A percentile compares a stretch with the other conserved stretches of the same genome.
These are phyloP conservation scores for Pithys albifrons DNA, from an alignment of 2,113 vertebrate species.

Conservation along the genomic window DNA sequence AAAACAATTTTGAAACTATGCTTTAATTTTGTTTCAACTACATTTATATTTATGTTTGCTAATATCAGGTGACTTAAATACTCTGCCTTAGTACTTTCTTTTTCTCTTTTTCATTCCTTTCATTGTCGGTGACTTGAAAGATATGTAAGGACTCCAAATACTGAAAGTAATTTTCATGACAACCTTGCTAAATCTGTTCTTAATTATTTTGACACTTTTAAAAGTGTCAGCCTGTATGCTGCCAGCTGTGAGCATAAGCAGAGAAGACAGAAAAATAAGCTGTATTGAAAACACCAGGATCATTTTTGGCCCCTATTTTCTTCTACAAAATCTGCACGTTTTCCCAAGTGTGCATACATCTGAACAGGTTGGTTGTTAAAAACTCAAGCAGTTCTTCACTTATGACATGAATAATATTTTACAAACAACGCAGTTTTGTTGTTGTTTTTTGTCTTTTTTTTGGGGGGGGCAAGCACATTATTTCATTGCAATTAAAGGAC, in stretches of 20 bases:
- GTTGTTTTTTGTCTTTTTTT: too few species aligned
- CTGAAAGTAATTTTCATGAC: not conserved
- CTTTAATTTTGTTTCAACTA: not conserved
- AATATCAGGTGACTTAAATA: not conserved
- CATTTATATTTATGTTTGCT: not conserved
- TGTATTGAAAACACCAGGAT: not conserved
- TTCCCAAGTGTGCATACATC: not conserved
- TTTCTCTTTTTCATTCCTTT: not conserved
- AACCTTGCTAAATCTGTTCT: not conserved
- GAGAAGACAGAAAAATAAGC: not conserved
- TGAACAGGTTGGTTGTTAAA: not conserved
- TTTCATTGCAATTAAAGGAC: not conserved
- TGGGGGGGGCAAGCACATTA: not conserved
- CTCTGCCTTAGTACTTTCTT: not conserved
- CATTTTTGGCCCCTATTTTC: not conserved
- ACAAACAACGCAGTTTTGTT: not conserved
- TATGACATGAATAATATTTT: not conserved
- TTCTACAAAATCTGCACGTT: not conserved
- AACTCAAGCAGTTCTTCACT: not conserved
- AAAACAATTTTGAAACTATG: not conserved
- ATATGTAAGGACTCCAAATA: not conserved
- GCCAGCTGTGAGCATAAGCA: not conserved
- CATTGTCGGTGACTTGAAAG: not conserved
- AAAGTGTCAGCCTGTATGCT: not conserved
- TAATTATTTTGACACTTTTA: not conserved